Evolutionary conservation across 2,113 vertebrate species (phyloP).

Genomic region (Laticauda laticaudata): DNA sequence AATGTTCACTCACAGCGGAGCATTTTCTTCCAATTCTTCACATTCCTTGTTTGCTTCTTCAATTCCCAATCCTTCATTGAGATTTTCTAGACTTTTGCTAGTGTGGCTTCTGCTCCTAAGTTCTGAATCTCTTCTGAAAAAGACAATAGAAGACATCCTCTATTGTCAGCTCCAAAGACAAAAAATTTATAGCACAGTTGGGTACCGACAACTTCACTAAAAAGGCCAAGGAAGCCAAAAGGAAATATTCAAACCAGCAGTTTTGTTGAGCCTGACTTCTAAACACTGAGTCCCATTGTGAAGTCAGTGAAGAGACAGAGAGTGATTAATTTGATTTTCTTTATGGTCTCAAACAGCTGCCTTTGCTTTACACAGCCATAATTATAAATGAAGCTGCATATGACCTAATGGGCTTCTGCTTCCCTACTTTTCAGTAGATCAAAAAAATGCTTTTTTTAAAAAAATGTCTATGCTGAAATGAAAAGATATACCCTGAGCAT

Average conservation of each 20-base stretch:
- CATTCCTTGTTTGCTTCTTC: neutral
- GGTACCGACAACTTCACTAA: neutral
- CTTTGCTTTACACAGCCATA: neutral
- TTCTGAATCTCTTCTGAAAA: conserved; percentile 40
- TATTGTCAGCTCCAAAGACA: neutral
- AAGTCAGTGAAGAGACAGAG: neutral
- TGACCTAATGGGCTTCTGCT: neutral
- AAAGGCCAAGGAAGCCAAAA: too few species aligned
- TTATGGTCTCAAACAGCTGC: neutral
- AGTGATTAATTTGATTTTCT: neutral
- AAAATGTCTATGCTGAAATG: neutral
- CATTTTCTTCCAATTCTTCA: conserved; percentile 32
- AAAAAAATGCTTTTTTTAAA: neutral
- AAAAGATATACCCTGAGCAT: neutral
- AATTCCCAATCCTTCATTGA: rapidly evolving
- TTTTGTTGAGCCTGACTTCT: neutral
- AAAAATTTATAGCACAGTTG: neutral
- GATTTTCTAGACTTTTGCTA: neutral
- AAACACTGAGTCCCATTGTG: neutral
- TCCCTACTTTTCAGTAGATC: neutral
- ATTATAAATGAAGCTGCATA: neutral
- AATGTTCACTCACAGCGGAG: conserved; percentile 49
- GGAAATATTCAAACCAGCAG: neutral
- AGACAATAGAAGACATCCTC: neutral
- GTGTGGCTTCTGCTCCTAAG: neutral